Percentiles rank a stretch among this genome's conserved stretches.
Evolutionary conservation across 2,888 invertebrate genomes (phyloP).

Genomic region (Chromoteleia sp.): DNA sequence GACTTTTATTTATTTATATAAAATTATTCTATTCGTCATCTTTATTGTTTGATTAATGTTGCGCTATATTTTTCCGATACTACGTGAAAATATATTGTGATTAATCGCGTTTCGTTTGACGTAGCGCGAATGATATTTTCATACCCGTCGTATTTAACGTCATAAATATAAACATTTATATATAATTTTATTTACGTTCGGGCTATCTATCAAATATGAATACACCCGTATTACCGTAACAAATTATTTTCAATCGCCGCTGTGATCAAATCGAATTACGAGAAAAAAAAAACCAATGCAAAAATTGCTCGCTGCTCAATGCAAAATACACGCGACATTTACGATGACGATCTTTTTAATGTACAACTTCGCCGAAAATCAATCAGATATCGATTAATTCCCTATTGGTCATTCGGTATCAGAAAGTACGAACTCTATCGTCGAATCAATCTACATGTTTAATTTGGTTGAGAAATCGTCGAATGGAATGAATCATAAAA

Average conservation of each 20-base stretch:
- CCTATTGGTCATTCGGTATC: background rate
- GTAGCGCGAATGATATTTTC: constrained; percentile 15
- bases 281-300: constrained; percentile 20
- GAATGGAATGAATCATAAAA: background rate
- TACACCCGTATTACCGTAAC: constrained; percentile 31
- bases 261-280: background rate
- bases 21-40: constrained; percentile 22
- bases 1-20: constrained; percentile 1
- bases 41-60: constrained; percentile 40
- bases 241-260: constrained; percentile 36
- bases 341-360: constrained; percentile 10
- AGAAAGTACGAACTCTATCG: background rate
- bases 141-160: constrained; percentile 15
- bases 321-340: constrained; percentile 14
- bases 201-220: constrained; percentile 36
- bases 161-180: constrained; percentile 39
- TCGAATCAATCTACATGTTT: constrained; percentile 31
- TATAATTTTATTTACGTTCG: constrained; percentile 47
- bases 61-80: constrained; percentile 7
- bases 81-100: constrained; percentile 28
- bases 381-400: constrained; percentile 21
- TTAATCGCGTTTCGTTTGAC: constrained; percentile 31
- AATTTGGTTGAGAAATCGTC: constrained; percentile 21
- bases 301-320: constrained; percentile 1
- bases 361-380: background rate